Conservation (phyloP, 2,113 vertebrate species). For the Odobenus rosmarus region DNA sequence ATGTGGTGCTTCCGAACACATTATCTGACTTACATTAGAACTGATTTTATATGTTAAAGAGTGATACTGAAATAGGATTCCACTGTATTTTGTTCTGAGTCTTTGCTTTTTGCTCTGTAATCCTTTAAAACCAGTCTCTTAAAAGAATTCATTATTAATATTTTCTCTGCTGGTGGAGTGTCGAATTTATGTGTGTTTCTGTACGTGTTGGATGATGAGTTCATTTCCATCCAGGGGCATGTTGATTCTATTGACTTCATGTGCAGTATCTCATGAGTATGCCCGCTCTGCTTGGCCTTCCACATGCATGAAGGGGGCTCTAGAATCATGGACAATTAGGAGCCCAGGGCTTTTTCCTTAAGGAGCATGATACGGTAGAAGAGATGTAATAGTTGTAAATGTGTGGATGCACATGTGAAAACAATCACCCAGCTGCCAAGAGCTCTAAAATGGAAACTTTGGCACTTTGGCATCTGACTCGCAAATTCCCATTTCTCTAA, state of each 20-base stretch:
- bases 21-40: background rate
- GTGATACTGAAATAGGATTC: slow-evolving; percentile 8
- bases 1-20: background rate
- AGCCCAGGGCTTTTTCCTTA: background rate
- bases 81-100: background rate
- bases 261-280: background rate
- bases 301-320: background rate
- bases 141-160: background rate
- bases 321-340: background rate
- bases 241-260: background rate
- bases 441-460: background rate
- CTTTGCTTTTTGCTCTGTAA: slow-evolving; percentile 1
- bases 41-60: background rate
- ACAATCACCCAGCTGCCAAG: background rate
- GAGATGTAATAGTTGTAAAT: background rate
- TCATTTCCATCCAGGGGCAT: background rate
- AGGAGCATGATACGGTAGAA: background rate
- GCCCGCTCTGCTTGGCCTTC: background rate
- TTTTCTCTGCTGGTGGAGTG: background rate
- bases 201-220: background rate
- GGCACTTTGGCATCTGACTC: background rate
- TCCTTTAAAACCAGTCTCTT: background rate
- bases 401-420: background rate
- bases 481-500: background rate
- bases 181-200: background rate